A percentile compares a stretch with the other conserved stretches of the same genome.
Conservation (phyloP, 2,888 invertebrate genomes). For the Isotomurus palustris region DNA sequence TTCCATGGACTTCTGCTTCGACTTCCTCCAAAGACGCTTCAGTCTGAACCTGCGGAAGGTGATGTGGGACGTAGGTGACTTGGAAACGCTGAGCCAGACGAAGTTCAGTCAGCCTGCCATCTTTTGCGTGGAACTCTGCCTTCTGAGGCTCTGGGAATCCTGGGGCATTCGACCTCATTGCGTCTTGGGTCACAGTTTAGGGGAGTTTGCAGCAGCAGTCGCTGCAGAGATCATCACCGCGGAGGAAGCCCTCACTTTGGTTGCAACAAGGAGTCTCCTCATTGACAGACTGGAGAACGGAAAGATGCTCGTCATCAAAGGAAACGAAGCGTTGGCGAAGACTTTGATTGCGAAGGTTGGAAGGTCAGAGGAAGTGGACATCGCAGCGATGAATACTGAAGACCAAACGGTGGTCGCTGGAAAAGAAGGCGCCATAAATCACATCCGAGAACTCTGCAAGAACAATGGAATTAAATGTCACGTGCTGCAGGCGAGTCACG, state of each 20-base stretch:
- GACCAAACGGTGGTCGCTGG: constrained; percentile 31
- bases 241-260: constrained; percentile 29
- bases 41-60: constrained; percentile 8
- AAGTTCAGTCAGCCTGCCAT: constrained; percentile 36
- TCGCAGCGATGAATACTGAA: constrained; percentile 31
- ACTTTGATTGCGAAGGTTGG: not conserved
- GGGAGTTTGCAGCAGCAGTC: constrained; percentile 33
- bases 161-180: constrained; percentile 29
- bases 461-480: constrained; percentile 16
- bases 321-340: constrained; percentile 8
- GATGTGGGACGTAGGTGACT: constrained; percentile 16
- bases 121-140: constrained; percentile 30
- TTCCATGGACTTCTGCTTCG: constrained; percentile 24
- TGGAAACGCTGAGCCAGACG: constrained; percentile 12
- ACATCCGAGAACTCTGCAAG: constrained; percentile 16
- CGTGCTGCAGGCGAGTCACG: constrained; percentile 26
- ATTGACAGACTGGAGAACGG: constrained; percentile 23
- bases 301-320: constrained; percentile 25
- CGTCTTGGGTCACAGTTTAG: constrained; percentile 35
- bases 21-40: constrained; percentile 7
- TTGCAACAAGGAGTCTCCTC: constrained; percentile 27
- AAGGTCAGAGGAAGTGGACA: constrained; percentile 17
- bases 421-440: constrained; percentile 7
- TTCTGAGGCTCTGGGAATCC: constrained; percentile 24
- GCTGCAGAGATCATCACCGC: constrained; percentile 20